Evolutionary conservation across 2,113 vertebrate species (phyloP).

Genomic region (Stegostoma tigrinum): DNA sequence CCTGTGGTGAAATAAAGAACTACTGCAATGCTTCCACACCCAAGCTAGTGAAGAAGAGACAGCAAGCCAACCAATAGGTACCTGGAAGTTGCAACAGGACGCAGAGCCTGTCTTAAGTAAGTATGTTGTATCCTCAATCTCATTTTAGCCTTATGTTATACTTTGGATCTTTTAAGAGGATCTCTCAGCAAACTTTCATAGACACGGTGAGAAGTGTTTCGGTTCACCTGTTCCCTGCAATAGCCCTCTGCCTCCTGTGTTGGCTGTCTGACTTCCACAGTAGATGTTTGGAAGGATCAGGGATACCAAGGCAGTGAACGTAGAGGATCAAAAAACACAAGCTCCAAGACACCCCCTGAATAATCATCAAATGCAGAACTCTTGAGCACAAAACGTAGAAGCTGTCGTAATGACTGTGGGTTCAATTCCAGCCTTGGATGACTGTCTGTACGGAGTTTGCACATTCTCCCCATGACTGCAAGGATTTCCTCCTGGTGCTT

Average conservation of each 20-base stretch:
- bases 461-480: too few relatives aligned
- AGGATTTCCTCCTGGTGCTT: too few relatives aligned
- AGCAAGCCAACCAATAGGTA: neutral
- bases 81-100: neutral
- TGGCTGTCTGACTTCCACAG: neutral
- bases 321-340: neutral
- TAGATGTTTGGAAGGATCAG: neutral
- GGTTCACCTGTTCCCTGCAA: neutral
- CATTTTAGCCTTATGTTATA: neutral
- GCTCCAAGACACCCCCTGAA: neutral
- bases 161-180: neutral
- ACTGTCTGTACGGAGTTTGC: too few relatives aligned
- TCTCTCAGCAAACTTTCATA: neutral
- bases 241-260: neutral
- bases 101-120: neutral
- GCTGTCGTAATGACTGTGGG: neutral
- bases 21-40: slow-evolving; percentile 29
- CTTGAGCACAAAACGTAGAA: neutral
- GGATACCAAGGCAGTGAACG: neutral
- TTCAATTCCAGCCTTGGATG: too few relatives aligned
- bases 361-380: neutral
- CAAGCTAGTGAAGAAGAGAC: neutral
- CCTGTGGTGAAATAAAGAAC: slow-evolving; percentile 54
- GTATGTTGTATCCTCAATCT: neutral
- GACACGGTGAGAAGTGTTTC: neutral